Evolutionary conservation across 2,113 vertebrate genomes (phyloP).

Genomic region (Phocoena phocoena): DNA sequence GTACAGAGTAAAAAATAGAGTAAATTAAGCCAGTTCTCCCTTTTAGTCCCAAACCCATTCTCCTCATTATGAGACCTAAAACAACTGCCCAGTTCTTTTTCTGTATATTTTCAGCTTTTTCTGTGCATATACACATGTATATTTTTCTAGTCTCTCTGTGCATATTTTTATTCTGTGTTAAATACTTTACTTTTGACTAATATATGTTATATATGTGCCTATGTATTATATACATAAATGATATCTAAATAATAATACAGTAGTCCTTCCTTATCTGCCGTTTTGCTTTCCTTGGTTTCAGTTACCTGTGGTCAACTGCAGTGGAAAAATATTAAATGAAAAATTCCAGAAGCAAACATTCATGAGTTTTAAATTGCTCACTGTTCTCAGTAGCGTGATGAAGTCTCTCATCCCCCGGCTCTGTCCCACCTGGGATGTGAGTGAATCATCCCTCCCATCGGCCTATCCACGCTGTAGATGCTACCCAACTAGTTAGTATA

Average conservation of each 20-base stretch:
- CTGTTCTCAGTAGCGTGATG: neutral
- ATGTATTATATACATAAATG: neutral
- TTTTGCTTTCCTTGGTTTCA: neutral
- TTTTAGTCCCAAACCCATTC: neutral
- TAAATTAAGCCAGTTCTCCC: neutral
- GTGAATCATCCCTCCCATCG: neutral
- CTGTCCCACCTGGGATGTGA: neutral
- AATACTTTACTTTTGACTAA: neutral
- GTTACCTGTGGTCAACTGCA: neutral
- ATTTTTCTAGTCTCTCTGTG: neutral
- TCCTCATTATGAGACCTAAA: neutral
- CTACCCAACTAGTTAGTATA: neutral
- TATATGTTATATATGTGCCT: neutral
- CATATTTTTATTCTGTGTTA: slow-evolving; percentile 18
- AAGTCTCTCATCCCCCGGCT: neutral
- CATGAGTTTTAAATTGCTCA: no score
- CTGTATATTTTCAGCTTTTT: neutral
- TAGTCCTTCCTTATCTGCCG: neutral
- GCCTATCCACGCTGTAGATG: neutral
- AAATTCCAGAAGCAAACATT: neutral
- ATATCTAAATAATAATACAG: neutral
- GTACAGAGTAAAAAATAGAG: neutral
- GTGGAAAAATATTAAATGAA: neutral
- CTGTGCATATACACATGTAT: neutral
- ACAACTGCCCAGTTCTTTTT: neutral